Evolutionary conservation across 2,888 invertebrate species (phyloP).

Genomic region (Lasiommata megera): DNA sequence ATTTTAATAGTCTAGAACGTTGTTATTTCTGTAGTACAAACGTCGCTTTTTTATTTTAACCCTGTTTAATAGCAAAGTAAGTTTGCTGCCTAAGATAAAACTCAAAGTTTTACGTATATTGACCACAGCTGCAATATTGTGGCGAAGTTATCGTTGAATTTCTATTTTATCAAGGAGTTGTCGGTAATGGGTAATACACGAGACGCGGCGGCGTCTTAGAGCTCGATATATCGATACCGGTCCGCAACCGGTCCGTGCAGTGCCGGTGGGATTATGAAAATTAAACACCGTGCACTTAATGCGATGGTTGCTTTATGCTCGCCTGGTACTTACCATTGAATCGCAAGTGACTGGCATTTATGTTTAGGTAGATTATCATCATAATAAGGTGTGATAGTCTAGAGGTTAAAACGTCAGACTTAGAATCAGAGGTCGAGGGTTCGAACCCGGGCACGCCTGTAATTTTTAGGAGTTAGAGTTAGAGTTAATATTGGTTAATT

Average conservation of each 20-base stretch:
- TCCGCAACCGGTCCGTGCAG: conserved; percentile 31
- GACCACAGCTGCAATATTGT: not conserved
- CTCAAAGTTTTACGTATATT: not conserved
- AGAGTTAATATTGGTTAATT: too few species aligned
- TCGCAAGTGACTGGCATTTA: not conserved
- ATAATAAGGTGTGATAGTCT: too few species aligned
- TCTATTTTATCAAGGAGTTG: conserved; percentile 7
- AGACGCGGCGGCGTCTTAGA: conserved; percentile 20
- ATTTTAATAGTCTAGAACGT: too few species aligned
- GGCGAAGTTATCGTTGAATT: conserved; percentile 3
- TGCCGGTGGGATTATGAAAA: conserved; percentile 33
- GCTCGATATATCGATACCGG: not conserved
- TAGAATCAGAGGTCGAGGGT: too few species aligned
- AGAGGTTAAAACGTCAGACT: too few species aligned
- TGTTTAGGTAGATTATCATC: too few species aligned
- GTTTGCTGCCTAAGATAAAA: not conserved
- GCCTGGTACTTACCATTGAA: not conserved
- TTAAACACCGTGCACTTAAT: conserved; percentile 28
- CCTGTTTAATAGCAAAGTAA: too few species aligned
- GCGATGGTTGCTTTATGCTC: not conserved
- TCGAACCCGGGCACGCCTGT: too few species aligned
- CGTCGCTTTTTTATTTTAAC: not conserved
- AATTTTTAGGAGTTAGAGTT: too few species aligned
- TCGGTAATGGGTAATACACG: conserved; percentile 5
- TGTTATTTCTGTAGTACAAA: too few species aligned